These are phyloP conservation scores for Pteropus rufus DNA, from an alignment of 2,797 vertebrate genomes.

Conservation along the genomic window DNA sequence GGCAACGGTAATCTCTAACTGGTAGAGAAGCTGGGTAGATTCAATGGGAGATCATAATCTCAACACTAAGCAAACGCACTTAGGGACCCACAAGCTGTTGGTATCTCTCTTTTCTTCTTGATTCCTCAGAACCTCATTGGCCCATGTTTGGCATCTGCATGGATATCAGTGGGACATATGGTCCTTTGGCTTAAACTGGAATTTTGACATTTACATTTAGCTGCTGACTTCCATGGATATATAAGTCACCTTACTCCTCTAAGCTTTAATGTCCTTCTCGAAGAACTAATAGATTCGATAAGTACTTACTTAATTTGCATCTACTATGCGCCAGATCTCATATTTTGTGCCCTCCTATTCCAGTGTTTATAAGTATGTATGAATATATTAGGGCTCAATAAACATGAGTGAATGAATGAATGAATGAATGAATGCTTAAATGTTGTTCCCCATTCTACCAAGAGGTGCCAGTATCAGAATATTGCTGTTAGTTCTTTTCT, in stretches of 20 bases:
- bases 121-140: not conserved
- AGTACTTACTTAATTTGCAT: not conserved
- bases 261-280: not conserved
- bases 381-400: constrained; percentile 19
- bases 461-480: constrained; percentile 46
- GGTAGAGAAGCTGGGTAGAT: not conserved
- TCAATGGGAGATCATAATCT: not conserved
- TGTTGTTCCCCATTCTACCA: not conserved
- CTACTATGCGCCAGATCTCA: not conserved
- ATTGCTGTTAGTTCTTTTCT: not conserved
- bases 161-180: not conserved
- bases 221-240: not conserved
- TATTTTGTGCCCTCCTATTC: not conserved
- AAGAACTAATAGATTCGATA: not conserved
- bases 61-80: not conserved
- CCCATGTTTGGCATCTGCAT: not conserved
- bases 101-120: not conserved
- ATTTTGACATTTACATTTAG: not conserved
- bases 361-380: not conserved
- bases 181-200: not conserved
- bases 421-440: not conserved
- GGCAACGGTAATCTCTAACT: not conserved
- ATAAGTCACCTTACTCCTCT: not conserved
- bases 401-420: not conserved
- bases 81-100: not conserved